Base-by-base conservation (phyloP, 1,140 invertebrate species). In the Harpegnathos saltator region DNA sequence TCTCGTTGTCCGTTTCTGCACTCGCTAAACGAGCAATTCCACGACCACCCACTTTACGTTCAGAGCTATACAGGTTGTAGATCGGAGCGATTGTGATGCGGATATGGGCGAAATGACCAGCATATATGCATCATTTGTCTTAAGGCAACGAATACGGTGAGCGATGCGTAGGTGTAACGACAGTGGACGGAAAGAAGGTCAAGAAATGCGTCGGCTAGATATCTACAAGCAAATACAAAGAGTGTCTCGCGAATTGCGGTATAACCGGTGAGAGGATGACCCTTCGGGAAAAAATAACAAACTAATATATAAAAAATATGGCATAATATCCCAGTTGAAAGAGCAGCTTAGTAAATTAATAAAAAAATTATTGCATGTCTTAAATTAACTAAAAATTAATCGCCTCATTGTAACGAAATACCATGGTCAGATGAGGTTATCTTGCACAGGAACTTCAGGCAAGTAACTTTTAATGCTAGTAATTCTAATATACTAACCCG, bases 1-100 rank as follows among this genome's bases (percentile, higher is more conserved):
- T 86, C 86, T 54, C 69, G 81, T 87, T 80, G 85, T 84, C 71
- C 72, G 81, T 86, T 81, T 58, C 81, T 54, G 62, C 62, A 65
- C 58, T 87, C 77, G 85, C 81, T 75, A 86, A 86, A 87, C 81
- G 85, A 87, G 85, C 81, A 81, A 87, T 86, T 80, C 85, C 73
- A 69, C 87, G 92, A 92, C 92, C 92, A 93, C 92, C 92, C 92
- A 93, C 92, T 91, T 91, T 83, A 91, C 88, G 83, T 77, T 85
- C 82, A 87, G 83, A 80, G 83, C 84, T 87, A 90, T 88, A 89
- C 90, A 89, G 90, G 90, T 90, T 93, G 92, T 93, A 93, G 92
- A 93, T 93, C 84, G 84, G 33, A 86, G 66, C 82, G 92, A 93
- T 93, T 91, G 87, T 87, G 73, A 72, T 80, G 84, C 88, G 86